Evolutionary conservation across 2,888 invertebrate species (phyloP).

Genomic region (Schizaphis graminum): DNA sequence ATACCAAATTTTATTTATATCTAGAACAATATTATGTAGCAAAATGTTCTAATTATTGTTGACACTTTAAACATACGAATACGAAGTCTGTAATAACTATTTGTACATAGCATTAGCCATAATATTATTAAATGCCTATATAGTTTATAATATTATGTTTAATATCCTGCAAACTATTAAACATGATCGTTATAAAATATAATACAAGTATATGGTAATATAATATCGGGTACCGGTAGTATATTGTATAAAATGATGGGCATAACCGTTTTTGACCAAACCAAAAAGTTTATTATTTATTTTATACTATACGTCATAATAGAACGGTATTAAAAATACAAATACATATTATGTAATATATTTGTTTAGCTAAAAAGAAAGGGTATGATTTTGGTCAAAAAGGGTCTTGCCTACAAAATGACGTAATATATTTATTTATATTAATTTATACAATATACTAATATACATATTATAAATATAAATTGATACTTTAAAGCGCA

Average conservation of each 20-base stretch:
- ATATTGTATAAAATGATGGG: background rate
- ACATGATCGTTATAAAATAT: background rate
- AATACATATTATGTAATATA: too few species aligned
- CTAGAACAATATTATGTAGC: background rate
- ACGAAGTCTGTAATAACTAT: background rate
- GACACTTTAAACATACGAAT: background rate
- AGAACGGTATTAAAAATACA: too few species aligned
- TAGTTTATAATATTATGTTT: background rate
- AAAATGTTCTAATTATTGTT: background rate
- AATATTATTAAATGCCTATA: background rate
- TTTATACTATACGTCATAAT: too few species aligned
- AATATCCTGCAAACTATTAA: background rate
- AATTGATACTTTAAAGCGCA: background rate
- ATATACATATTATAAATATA: background rate
- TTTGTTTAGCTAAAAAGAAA: too few species aligned
- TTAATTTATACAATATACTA: background rate
- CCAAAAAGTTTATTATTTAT: too few species aligned
- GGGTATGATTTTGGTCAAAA: too few species aligned
- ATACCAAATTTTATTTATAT: background rate
- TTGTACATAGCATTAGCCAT: background rate
- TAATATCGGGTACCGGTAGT: rapidly evolving
- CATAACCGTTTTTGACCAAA: too few species aligned
- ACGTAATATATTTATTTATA: background rate
- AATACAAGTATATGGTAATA: background rate
- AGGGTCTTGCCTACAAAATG: background rate